Conservation (phyloP, 2,888 invertebrate species). For the Miltochrista miniata region DNA sequence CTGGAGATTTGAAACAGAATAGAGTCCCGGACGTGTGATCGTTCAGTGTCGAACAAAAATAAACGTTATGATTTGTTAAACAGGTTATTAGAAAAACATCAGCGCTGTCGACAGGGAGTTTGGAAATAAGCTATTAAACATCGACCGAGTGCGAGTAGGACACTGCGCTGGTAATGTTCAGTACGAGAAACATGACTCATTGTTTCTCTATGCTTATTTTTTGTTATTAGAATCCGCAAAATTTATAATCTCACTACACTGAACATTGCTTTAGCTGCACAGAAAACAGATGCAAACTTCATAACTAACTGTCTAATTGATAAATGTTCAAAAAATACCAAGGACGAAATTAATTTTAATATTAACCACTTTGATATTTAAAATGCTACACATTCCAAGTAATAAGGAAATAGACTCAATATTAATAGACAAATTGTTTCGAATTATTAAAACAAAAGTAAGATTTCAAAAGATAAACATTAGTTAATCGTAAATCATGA, state of each 20-base stretch:
- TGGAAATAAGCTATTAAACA: constrained; percentile 62
- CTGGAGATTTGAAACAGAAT: constrained; percentile 78
- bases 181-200: constrained; percentile 18
- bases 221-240: constrained; percentile 16
- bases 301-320: constrained; percentile 36
- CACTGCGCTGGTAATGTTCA: constrained; percentile 11
- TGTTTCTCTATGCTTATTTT: constrained; percentile 18
- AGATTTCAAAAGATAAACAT: constrained; percentile 69
- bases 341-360: constrained; percentile 23
- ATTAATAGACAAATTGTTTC: constrained; percentile 40
- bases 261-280: constrained; percentile 18
- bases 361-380: constrained; percentile 31
- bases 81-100: constrained; percentile 79
- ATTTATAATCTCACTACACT: constrained; percentile 7
- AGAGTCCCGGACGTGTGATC: constrained; percentile 76
- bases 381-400: constrained; percentile 21
- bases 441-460: constrained; percentile 58
- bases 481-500: constrained; percentile 70
- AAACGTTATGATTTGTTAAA: constrained; percentile 79
- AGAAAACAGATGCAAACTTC: constrained; percentile 35
- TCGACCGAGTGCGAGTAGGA: constrained; percentile 44
- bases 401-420: constrained; percentile 42
- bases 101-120: constrained; percentile 63
- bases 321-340: constrained; percentile 29
- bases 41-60: constrained; percentile 75